Evolutionary conservation across 2,797 vertebrate species (phyloP), one percentile per base, ranked within the genome.

Genomic region (Paguma larvata): DNA sequence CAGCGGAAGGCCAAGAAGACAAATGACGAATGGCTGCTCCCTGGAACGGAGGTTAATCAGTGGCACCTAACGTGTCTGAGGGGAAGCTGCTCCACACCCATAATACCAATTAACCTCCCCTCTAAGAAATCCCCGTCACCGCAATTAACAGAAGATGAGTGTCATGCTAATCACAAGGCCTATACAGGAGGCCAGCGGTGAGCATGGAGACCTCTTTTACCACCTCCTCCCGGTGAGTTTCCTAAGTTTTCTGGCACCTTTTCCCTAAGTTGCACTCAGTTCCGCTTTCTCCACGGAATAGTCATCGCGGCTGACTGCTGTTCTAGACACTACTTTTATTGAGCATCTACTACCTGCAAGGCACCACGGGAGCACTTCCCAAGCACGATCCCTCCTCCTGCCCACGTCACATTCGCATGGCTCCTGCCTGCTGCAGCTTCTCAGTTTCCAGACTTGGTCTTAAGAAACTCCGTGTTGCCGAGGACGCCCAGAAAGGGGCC

Each of bases 21-120:
- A 84, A 30, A 90, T 73, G 80, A 80, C 48, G 13, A 87, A 48
- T 32, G 13, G 12, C 72, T 53, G 72, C 5, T 10, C 19, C 46
- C 65, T 0, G 1, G n/a, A 73, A 53, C 16, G 70, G 90, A 90
- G 93, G 90, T 65, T 68, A 92, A 98, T 97, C 83, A 72, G 94
- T 23, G 84, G 7, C 78, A 85, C 92, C 90, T 85, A 68, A 97
- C 94, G 78, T 73, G 94, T 53, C 95, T 95, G 41, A 79, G 83
- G 89, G 96, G 91, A 96, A 97, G 88, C 46, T 1, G 7, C 63
- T 25, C 59, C 78, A 78, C 84, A 83, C 94, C 92, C 95, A 51
- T 59, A 95, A 83, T 89, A 88, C 65, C 89, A 95, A 97, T 98
- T 98, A 97, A 96, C 95, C 97, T 98, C 41, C 73, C 84, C 95